Evolutionary conservation across 2,888 invertebrate genomes (phyloP).

Genomic region (Andrena chrysosceles): DNA sequence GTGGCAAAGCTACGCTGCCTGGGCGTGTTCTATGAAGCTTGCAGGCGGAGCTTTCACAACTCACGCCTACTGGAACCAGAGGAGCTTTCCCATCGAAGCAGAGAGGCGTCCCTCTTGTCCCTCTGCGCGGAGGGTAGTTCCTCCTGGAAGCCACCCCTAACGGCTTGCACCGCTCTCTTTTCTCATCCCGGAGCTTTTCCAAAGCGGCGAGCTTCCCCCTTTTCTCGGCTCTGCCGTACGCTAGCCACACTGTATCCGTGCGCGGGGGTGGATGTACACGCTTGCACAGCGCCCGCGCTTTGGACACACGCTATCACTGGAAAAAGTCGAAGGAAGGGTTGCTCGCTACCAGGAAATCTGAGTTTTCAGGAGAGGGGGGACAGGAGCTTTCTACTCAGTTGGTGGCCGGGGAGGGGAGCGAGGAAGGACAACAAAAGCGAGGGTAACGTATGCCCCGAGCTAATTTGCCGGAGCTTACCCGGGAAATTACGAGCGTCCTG

Average conservation of each 20-base stretch:
- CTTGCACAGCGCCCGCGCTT: conserved; percentile 36
- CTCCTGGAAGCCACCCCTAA: conserved; percentile 36
- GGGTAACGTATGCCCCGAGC: conserved; percentile 82
- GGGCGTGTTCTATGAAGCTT: conserved; percentile 81
- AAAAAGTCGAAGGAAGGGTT: conserved; percentile 34
- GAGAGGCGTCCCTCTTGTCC: conserved; percentile 42
- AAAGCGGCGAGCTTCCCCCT: conserved; percentile 53
- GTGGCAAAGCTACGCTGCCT: conserved; percentile 62
- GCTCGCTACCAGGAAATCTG: conserved; percentile 46
- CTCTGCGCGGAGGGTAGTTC: conserved; percentile 44
- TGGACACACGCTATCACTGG: conserved; percentile 18
- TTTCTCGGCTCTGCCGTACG: conserved; percentile 32
- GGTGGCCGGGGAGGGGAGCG: conserved; percentile 5
- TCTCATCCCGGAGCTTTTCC: conserved; percentile 67
- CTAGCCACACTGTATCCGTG: conserved; percentile 15
- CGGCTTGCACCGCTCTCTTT: conserved; percentile 53
- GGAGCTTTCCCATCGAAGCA: conserved; percentile 60
- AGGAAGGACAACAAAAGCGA: conserved; percentile 68
- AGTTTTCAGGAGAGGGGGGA: conserved; percentile 41
- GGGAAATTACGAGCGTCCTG: conserved; percentile 79
- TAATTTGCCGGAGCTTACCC: conserved; percentile 83
- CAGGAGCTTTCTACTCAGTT: conserved; percentile 1
- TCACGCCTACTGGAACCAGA: conserved; percentile 73
- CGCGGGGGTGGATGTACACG: conserved; percentile 39
- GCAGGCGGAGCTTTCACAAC: conserved; percentile 82